Conservation (phyloP, 2,888 invertebrate species). For the Troilus luridus region DNA sequence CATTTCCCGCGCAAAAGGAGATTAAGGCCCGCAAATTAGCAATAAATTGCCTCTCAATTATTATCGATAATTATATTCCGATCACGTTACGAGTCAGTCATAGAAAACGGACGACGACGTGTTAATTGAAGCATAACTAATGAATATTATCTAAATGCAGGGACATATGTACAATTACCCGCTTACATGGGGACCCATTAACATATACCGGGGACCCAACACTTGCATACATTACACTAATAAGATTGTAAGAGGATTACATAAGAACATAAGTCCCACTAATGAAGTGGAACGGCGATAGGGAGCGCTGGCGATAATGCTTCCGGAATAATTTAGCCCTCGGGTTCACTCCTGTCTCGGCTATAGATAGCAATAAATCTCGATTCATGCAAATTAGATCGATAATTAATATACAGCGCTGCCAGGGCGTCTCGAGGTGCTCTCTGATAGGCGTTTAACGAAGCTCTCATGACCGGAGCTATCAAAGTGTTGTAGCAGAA, state of each 20-base stretch:
- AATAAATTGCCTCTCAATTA: slow-evolving; percentile 39
- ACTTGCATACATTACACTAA: slow-evolving; percentile 17
- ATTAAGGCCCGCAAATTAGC: not conserved
- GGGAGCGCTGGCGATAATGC: not conserved
- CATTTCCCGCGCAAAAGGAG: not conserved
- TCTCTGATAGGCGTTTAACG: too few species aligned
- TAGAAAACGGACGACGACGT: not conserved
- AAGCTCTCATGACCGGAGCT: too few species aligned
- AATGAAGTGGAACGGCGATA: slow-evolving; percentile 18
- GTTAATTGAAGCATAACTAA: slow-evolving; percentile 36
- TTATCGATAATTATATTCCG: slow-evolving; percentile 39
- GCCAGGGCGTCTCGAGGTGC: not conserved
- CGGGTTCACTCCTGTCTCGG: not conserved
- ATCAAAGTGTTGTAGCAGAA: too few species aligned
- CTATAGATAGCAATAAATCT: slow-evolving; percentile 6
- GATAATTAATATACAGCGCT: not conserved
- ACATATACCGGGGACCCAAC: not conserved
- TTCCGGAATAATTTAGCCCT: not conserved
- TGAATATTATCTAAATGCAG: slow-evolving; percentile 33
- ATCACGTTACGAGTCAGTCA: slow-evolving; percentile 20
- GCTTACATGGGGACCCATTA: not conserved
- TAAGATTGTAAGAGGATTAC: slow-evolving; percentile 36
- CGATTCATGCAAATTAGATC: slow-evolving; percentile 21
- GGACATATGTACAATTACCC: slow-evolving; percentile 31
- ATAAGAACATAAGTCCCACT: not conserved